Base-by-base conservation (phyloP, 1,140 invertebrate species). In the Chironomus striatipennis region DNA sequence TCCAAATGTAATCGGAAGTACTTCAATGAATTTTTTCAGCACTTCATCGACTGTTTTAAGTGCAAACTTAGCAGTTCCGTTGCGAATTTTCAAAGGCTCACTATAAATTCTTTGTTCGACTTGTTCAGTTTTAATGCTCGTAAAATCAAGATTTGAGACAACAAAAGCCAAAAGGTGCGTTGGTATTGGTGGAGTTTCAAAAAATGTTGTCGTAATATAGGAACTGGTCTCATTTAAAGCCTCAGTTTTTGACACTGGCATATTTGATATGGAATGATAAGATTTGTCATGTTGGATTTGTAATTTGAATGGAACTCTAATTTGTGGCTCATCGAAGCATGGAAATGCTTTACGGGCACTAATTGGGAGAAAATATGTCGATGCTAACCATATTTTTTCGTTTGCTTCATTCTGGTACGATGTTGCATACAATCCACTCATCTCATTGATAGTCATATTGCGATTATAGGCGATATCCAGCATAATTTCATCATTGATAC, bases 281-380 rank as follows among this genome's bases (percentile, higher is more conserved):
- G 86, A 84, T 0, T 78, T 77, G 2, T 81, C 80, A 73, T 86
- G 86, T 0, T 88, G 86, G 34, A 93, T 84, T 1, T 85, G 87
- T 7, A 93, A 84, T 67, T 84, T 85, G 80, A 92, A 95, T 12
- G 83, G 87, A 0, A 93, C 90, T 84, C 94, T 95, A 74, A 93
- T 90, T 1, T 86, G 84, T 0, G 94, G 94, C 78, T 96, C 93
- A 79, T 96, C 94, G 79, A 91, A 91, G 79, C 92, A 94, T 0
- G 93, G 93, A 78, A 95, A 94, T 1, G 90, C 90, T 74, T 87
- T 84, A 10, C 93, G 83, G 1, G 93, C 91, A 79, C 88, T 87
- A 0, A 87, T 90, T 0, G 91, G 86, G 78, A 93, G 87, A 78
- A 94, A 89, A 79, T 94, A 92, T 0, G 91, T 91, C 0, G 86